A percentile compares a stretch with the other conserved stretches of the same genome.
Conservation (phyloP, 2,797 vertebrate species). For the Propithecus deckenii region DNA sequence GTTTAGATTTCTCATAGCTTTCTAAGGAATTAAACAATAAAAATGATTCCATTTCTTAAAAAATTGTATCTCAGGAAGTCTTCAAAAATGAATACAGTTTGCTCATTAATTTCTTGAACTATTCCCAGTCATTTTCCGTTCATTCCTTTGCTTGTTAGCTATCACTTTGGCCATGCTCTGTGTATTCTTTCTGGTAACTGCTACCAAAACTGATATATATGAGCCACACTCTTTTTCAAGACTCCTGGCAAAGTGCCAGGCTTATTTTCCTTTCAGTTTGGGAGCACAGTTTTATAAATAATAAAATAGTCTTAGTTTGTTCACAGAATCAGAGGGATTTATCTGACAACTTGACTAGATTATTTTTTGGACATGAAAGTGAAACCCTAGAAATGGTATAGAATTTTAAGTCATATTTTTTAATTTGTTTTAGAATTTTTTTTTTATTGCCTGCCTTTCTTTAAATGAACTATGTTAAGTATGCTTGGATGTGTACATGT, state of each 20-base stretch:
- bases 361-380: constrained; percentile 56
- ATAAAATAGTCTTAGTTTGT: constrained; percentile 45
- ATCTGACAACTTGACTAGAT: constrained; percentile 48
- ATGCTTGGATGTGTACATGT: background rate
- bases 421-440: constrained; percentile 55
- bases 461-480: constrained; percentile 27
- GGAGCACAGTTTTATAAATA: constrained; percentile 55
- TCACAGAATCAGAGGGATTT: constrained; percentile 58
- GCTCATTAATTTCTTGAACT: constrained; percentile 8
- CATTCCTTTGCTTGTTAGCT: constrained; percentile 56
- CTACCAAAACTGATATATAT: constrained; percentile 39
- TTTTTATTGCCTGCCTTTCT: constrained; percentile 13
- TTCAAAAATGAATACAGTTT: background rate
- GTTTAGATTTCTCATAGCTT: background rate
- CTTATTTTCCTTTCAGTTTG: constrained; percentile 22
- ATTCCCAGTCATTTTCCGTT: background rate
- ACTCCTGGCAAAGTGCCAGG: constrained; percentile 36
- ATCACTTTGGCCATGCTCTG: constrained; percentile 47
- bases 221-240: constrained; percentile 27
- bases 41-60: background rate
- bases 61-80: background rate
- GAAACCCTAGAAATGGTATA: constrained; percentile 14
- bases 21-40: constrained; percentile 37
- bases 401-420: constrained; percentile 53
- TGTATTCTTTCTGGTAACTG: constrained; percentile 45